Conservation (phyloP, 2,113 vertebrate genomes). For the Vidua macroura region DNA sequence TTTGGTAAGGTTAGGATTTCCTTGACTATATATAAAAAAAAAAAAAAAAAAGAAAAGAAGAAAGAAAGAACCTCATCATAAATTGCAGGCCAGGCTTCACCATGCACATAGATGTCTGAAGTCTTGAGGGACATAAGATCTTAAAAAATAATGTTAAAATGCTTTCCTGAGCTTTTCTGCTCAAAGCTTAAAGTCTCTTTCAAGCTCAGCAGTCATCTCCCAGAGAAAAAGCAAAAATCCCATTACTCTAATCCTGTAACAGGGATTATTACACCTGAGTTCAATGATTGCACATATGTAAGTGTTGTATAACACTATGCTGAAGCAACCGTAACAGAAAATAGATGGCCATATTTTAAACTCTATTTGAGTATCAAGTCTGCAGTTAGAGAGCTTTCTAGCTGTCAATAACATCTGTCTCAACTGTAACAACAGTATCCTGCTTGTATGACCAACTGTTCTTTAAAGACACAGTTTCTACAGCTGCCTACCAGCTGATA, state of each 20-base stretch:
- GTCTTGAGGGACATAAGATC: background rate
- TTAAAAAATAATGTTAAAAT: background rate
- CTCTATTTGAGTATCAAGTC: background rate
- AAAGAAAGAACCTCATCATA: background rate
- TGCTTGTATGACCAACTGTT: background rate
- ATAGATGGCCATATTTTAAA: background rate
- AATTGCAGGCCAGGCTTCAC: background rate
- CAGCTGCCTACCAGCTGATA: background rate
- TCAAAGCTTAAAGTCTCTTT: background rate
- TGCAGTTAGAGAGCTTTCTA: background rate
- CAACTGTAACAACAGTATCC: background rate
- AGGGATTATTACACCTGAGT: background rate
- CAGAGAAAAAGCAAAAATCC: background rate
- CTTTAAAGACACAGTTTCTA: background rate
- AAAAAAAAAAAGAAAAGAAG: background rate
- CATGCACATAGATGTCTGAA: background rate
- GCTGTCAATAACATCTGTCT: background rate
- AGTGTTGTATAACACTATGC: background rate
- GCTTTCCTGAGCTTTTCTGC: background rate
- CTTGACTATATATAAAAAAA: background rate
- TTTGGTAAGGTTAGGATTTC: background rate
- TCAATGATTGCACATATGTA: background rate
- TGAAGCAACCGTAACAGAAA: background rate
- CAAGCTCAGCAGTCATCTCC: background rate
- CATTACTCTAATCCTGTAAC: background rate